Base-by-base conservation (phyloP, 2,888 invertebrate species). In the Automeris io region DNA sequence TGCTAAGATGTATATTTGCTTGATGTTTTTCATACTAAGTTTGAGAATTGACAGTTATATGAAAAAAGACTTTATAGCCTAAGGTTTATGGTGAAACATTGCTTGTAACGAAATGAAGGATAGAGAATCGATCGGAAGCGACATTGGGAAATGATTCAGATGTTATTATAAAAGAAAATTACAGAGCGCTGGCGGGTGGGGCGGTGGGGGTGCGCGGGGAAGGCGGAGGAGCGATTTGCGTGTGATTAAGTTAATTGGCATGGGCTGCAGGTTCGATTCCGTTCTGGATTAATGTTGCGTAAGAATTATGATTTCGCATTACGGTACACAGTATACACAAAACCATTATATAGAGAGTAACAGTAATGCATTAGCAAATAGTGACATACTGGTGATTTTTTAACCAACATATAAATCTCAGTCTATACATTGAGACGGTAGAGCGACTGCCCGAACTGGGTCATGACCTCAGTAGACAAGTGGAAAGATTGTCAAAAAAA, bases 131-230 rank as follows among this genome's bases (percentile, higher is more conserved):
- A 29, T 29, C 13, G 29, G 29, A 29, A 29, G 16, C 29, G 29
- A 29, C 29, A 29, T 29, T 16, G 29, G 29, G n/a, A 29, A 29
- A 29, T 29, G 16, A 29, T 29, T 29, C 29, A 29, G 29, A 29
- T 13, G 26, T 26, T 26, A 26, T 26, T 26, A 26, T 29, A 29
- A 29, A 29, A 29, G 29, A 29, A 29, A 29, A 29, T 29, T 29
- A 29, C 29, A 13, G 29, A 26, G 8, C 6, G 6, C n/a, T n/a
- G n/a, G n/a, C n/a, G n/a, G n/a, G n/a, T n/a, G n/a, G n/a, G n/a
- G n/a, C n/a, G n/a, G 26, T 26, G 13, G 26, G 12, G 12, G 12
- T 12, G 5, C 25, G 12, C n/a, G n/a, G n/a, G n/a, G n/a, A n/a
- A 12, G 5, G 12, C 26, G 7, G 8, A 16, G 29, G 29, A 29